Conservation (phyloP, 1,140 invertebrate genomes). For the Goniozus legneri region DNA sequence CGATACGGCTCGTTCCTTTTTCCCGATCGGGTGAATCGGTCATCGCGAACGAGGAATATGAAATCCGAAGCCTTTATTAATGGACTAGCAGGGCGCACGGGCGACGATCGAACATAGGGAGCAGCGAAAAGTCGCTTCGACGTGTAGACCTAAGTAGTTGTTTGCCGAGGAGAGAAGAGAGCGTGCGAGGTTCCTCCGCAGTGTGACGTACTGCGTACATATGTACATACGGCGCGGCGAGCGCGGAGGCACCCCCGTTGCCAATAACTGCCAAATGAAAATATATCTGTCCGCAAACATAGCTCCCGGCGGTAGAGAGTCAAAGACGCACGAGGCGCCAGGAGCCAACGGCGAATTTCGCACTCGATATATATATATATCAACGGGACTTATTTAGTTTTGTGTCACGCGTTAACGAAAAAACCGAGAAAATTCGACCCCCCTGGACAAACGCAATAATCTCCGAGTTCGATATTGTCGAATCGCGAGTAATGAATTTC, state of each 20-base stretch:
- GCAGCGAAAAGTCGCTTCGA: slow-evolving; percentile 18
- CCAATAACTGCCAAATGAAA: slow-evolving; percentile 56
- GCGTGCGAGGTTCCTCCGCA: slow-evolving; percentile 27
- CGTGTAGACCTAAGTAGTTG: slow-evolving; percentile 21
- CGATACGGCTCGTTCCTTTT: no score
- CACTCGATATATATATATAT: no score
- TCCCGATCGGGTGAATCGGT: no score
- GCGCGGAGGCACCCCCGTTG: slow-evolving; percentile 30
- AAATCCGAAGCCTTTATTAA: slow-evolving; percentile 52
- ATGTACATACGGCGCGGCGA: slow-evolving; percentile 41
- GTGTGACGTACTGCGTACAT: slow-evolving; percentile 27
- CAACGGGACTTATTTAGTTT: no score
- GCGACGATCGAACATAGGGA: slow-evolving; percentile 37
- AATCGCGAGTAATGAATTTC: no score
- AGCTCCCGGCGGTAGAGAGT: slow-evolving; percentile 20
- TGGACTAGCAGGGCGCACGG: slow-evolving; percentile 31
- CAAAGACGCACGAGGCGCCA: no score
- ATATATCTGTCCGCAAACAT: slow-evolving; percentile 53
- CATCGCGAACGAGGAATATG: no score
- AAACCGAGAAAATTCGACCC: no score
- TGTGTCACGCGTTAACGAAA: no score
- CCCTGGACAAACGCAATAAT: no score
- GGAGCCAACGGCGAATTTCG: no score
- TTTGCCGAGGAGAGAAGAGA: slow-evolving; percentile 39
- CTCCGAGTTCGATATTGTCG: no score